Conservation (phyloP, 2,888 invertebrate genomes). For the Epirrita christyi region DNA sequence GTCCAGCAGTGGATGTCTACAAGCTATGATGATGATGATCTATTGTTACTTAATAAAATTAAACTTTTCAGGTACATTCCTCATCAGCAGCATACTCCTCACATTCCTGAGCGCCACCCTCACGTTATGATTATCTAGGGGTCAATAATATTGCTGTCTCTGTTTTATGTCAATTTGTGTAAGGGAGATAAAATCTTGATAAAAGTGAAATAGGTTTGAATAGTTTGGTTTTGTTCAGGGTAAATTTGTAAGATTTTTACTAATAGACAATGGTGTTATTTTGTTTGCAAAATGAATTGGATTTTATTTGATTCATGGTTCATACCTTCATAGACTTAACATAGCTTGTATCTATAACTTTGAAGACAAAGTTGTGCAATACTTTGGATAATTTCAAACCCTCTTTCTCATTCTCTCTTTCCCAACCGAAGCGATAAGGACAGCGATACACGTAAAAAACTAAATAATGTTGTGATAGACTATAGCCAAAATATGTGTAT, state of each 20-base stretch:
- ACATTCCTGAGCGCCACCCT: conserved; percentile 43
- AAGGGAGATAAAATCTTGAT: conserved; percentile 21
- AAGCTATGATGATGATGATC: too few relatives aligned
- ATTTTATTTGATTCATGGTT: too few relatives aligned
- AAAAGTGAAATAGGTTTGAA: conserved; percentile 22
- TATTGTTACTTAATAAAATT: too few relatives aligned
- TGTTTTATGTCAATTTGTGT: conserved; percentile 39
- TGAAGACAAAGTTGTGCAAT: too few relatives aligned
- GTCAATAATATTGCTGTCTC: conserved; percentile 32
- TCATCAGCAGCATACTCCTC: conserved; percentile 39
- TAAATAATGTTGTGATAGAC: conserved; percentile 84
- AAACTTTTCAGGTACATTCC: conserved; percentile 40
- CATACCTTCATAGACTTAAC: too few relatives aligned
- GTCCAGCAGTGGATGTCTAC: too few relatives aligned
- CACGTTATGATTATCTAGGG: conserved; percentile 51
- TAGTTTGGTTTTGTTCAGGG: conserved; percentile 19
- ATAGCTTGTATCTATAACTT: too few relatives aligned
- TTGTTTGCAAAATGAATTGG: too few relatives aligned
- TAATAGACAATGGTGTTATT: too few relatives aligned
- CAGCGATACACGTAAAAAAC: conserved; percentile 56
- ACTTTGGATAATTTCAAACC: conserved; percentile 6
- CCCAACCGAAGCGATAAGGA: conserved; percentile 25
- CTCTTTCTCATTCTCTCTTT: conserved; percentile 24
- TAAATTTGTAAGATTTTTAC: not conserved
- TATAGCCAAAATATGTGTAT: conserved; percentile 61